phyloP scores from a whole-genome alignment of 2,888 invertebrate species.

The Argyra leucocephala region DNA sequence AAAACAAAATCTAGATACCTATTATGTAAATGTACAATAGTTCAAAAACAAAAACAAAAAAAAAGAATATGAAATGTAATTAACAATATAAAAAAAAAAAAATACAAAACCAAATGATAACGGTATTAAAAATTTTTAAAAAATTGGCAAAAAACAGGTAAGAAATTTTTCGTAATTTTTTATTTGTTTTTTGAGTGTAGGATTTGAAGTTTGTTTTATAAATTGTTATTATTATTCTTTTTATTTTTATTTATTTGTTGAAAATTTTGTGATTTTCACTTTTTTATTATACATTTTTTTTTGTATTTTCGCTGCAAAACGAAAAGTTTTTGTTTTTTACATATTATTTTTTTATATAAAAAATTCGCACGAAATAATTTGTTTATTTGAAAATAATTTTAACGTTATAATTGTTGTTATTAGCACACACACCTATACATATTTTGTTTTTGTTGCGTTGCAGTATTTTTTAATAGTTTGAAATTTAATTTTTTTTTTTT shows the following conservation, averaged over 20 bases:
- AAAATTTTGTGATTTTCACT: too few species aligned
- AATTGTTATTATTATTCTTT: too few species aligned
- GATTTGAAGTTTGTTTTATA: constrained; percentile 8
- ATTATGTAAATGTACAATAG: background rate
- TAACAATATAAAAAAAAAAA: background rate
- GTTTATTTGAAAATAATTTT: constrained; percentile 13
- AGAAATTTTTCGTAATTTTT: constrained; percentile 20
- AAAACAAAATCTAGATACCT: too few species aligned
- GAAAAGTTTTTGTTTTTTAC: constrained; percentile 16
- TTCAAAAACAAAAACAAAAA: background rate
- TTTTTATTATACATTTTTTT: constrained; percentile 14
- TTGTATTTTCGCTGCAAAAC: constrained; percentile 13
- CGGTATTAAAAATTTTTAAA: background rate
- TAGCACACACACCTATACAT: constrained; percentile 28
- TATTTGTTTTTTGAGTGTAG: constrained; percentile 6
- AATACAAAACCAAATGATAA: background rate
- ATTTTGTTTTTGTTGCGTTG: background rate
- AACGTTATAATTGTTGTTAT: constrained; percentile 25
- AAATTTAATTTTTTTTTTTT: too few species aligned
- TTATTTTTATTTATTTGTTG: background rate
- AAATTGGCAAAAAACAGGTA: constrained; percentile 22
- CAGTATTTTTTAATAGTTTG: too few species aligned
- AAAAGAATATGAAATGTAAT: background rate
- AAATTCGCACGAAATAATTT: too few species aligned
- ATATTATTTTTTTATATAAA: too few species aligned